Conservation (phyloP, 2,113 vertebrate species). For the Pao palembangensis region DNA sequence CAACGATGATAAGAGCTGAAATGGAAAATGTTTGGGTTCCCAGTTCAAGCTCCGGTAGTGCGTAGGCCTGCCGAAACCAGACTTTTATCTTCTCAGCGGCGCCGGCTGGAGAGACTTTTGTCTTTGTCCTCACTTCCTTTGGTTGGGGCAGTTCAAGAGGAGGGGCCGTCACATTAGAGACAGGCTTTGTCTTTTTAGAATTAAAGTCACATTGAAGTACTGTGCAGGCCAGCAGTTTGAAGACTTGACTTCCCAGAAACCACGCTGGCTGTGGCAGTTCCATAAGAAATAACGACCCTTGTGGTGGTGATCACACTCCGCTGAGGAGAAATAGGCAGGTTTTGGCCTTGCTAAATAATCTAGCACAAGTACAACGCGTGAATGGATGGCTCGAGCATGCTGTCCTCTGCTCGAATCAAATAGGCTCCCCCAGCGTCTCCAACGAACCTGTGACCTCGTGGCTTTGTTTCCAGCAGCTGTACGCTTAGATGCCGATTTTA, state of each 20-base stretch:
- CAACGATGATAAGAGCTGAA: conserved; percentile 7
- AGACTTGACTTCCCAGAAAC: conserved; percentile 23
- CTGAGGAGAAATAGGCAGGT: too few species aligned
- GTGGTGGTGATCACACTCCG: too few species aligned
- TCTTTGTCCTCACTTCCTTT: conserved; percentile 21
- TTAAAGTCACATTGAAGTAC: neutral
- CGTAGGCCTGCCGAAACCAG: neutral
- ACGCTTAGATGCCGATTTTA: too few species aligned
- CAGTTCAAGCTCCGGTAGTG: neutral
- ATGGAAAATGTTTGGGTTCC: neutral
- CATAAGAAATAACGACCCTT: too few species aligned
- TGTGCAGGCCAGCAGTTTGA: neutral
- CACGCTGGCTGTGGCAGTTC: neutral
- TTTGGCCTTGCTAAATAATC: too few species aligned
- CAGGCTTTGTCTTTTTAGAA: conserved; percentile 7
- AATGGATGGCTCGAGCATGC: too few species aligned
- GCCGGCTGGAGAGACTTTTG: conserved; percentile 21
- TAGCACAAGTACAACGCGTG: too few species aligned
- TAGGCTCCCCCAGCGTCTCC: too few species aligned
- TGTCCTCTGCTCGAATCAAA: too few species aligned
- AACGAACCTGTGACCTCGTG: too few species aligned
- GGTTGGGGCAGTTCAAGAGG: conserved; percentile 14
- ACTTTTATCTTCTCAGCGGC: conserved; percentile 34
- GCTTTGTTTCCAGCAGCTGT: too few species aligned
- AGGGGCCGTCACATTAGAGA: conserved; percentile 1